A percentile compares a stretch with the other conserved stretches of the same genome.
Evolutionary conservation across 1,140 invertebrate genomes (phyloP).

Genomic region (Ostrea denselamellosa): DNA sequence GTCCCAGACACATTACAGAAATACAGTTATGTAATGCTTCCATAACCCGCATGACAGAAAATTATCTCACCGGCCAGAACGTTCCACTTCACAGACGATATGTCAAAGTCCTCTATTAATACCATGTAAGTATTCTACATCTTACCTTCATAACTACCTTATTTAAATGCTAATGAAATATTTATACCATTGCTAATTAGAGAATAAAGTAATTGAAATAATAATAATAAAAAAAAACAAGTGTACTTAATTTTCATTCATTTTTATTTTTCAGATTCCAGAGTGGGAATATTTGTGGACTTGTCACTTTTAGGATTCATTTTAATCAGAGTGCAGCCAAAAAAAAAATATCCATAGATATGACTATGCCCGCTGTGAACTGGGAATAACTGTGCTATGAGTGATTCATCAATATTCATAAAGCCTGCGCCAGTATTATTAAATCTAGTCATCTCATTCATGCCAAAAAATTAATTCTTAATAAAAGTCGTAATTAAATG

Average conservation of each 20-base stretch:
- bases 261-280: background rate
- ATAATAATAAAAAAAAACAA: too few relatives aligned
- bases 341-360: conserved; percentile 1
- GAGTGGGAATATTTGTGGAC: background rate
- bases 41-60: conserved; percentile 1
- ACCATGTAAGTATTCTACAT: background rate
- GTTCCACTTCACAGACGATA: background rate
- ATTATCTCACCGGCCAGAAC: background rate
- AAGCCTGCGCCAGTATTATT: conserved; percentile 2
- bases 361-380: background rate
- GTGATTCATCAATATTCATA: conserved; percentile 35
- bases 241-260: background rate
- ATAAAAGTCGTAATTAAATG: conserved; percentile 17
- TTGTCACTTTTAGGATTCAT: background rate
- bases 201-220: background rate
- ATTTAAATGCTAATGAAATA: too few relatives aligned
- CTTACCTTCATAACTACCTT: background rate
- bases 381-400: conserved; percentile 9
- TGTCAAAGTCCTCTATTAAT: background rate
- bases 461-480: conserved; percentile 27
- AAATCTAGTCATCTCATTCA: conserved; percentile 35
- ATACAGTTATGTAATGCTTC: background rate
- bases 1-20: conserved; percentile 16
- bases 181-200: background rate
- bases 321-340: background rate